Conservation (phyloP, 2,113 vertebrate genomes). For the Dipodomys merriami region DNA sequence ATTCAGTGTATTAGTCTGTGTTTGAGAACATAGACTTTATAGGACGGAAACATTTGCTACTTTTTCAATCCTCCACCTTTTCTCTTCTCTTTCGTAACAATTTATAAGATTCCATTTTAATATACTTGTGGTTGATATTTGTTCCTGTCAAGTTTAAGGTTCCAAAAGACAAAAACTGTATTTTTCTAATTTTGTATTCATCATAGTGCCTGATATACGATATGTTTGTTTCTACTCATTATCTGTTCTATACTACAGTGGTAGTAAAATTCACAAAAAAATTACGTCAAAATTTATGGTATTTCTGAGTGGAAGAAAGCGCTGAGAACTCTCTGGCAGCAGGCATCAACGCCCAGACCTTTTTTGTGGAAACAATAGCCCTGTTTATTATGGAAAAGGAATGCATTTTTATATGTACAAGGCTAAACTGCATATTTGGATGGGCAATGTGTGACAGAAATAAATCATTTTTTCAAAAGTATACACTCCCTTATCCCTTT, state of each 20-base stretch:
- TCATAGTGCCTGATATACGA: not conserved
- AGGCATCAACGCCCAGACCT: not conserved
- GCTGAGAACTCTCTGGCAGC: not conserved
- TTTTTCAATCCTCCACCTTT: not conserved
- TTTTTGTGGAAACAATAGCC: not conserved
- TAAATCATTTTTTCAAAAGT: not conserved
- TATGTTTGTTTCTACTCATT: not conserved
- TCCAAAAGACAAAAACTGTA: not conserved
- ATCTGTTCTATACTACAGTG: not conserved
- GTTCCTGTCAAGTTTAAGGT: not conserved
- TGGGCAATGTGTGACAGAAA: not conserved
- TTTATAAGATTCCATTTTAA: conserved; percentile 26
- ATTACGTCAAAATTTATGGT: not conserved
- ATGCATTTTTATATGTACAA: not conserved
- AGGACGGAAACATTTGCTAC: not conserved
- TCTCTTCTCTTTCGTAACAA: not conserved
- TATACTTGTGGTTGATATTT: not conserved
- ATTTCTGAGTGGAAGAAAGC: not conserved
- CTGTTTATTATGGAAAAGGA: not conserved
- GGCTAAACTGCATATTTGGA: not conserved
- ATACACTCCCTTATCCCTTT: not conserved
- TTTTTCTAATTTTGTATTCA: not conserved
- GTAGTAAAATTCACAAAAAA: not conserved
- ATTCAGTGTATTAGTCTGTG: not conserved
- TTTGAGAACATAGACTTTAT: not conserved